Percentiles rank a stretch among this genome's conserved stretches.
Evolutionary conservation across 2,888 invertebrate species (phyloP).

Genomic region (Alsophila aescularia): DNA sequence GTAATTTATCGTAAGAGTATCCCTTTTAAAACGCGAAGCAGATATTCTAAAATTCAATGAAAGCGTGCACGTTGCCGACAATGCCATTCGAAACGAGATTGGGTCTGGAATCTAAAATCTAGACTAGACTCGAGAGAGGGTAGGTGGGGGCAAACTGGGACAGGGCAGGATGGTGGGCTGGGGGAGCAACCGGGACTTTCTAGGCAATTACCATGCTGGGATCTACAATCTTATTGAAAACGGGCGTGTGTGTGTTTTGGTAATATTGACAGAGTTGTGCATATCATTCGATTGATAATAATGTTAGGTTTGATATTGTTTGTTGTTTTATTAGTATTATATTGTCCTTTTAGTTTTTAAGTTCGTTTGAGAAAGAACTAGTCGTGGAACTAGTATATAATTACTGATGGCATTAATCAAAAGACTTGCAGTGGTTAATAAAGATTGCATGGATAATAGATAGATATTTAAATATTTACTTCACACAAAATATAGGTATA

Average conservation of each 20-base stretch:
- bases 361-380: no score
- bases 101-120: slow-evolving; percentile 64
- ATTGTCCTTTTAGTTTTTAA: no score
- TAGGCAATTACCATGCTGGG: slow-evolving; percentile 73
- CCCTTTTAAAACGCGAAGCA: slow-evolving; percentile 19
- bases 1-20: slow-evolving; percentile 4
- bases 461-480: no score
- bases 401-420: no score
- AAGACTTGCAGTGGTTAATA: no score
- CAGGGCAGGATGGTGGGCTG: slow-evolving; percentile 39
- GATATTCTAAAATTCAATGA: slow-evolving; percentile 32
- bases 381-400: no score
- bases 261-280: slow-evolving; percentile 2
- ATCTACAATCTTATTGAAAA: slow-evolving; percentile 51
- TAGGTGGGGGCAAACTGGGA: slow-evolving; percentile 40
- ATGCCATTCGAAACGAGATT: slow-evolving; percentile 60
- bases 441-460: no score
- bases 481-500: no score
- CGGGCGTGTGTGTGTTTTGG: slow-evolving; percentile 36
- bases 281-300: background rate
- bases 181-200: slow-evolving; percentile 64
- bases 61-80: slow-evolving; percentile 33
- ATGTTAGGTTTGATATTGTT: background rate
- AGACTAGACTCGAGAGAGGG: slow-evolving; percentile 43
- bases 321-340: no score